Evolutionary conservation across 2,888 invertebrate species (phyloP), one percentile per base, ranked within the genome.

Genomic region (Aethes cnicana): DNA sequence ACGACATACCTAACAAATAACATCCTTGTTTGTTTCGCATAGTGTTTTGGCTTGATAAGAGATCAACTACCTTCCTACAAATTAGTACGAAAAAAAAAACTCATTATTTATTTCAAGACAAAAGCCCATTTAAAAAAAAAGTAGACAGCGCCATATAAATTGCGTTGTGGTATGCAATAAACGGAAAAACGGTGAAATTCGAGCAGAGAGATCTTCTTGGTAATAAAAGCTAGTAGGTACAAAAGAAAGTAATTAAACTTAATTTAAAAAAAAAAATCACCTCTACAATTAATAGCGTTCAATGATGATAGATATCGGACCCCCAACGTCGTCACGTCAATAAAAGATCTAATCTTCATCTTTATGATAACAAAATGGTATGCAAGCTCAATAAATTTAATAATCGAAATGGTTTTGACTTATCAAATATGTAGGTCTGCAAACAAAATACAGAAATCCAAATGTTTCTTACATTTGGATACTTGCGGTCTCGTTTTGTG

Each of bases 371-470:
- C n/a, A 36, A 50, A 36, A 20, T 3, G 4, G 17, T 9, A 14
- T 12, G 7, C 12, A 4, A 26, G 11, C n/a, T 9, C 25, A 14
- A 11, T 37, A 8, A 21, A 2, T 6, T 7, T 21, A 16, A 30
- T 30, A 42, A 43, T 37, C 20, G 28, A 43, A 50, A 43, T 44
- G 43, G 43, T 32, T 23, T 14, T 23, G 11, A 37, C 11, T 47
- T 36, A 28, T 28, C 23, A 18, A 41, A 16, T 18, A 4, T 20
- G 16, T 26, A n/a, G n/a, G n/a, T n/a, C n/a, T n/a, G n/a, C n/a
- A n/a, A n/a, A 20, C 14, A 30, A 28, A 42, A 4, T 3, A 9
- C 23, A 43, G 28, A 16, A 16, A 23, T 11, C 16, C 3, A 7
- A 43, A 23, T 6, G n/a, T n/a, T 12, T 9, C n/a, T 23, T 11